phyloP scores from a whole-genome alignment of 2,888 invertebrate genomes.

The Campoplex capitator region DNA sequence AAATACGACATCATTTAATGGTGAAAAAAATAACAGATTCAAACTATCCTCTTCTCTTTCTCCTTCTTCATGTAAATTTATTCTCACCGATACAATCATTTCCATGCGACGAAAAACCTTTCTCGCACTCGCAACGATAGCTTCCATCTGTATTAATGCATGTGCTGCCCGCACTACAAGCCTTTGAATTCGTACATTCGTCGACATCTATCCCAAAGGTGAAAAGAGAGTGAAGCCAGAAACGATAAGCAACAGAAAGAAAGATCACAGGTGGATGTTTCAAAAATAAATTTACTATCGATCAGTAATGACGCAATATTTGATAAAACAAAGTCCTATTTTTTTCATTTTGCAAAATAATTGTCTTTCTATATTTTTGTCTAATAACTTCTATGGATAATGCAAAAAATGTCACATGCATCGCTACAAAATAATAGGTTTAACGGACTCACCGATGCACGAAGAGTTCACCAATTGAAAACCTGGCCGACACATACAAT shows the following conservation, averaged over 20 bases:
- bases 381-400: background rate
- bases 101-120: constrained; percentile 75
- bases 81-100: constrained; percentile 79
- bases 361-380: constrained; percentile 5
- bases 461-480: constrained; percentile 74
- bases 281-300: constrained; percentile 40
- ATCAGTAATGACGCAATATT: constrained; percentile 31
- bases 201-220: constrained; percentile 78
- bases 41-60: background rate
- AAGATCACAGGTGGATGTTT: background rate
- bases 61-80: constrained; percentile 5
- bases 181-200: constrained; percentile 77
- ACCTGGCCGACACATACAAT: constrained; percentile 81
- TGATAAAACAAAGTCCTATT: constrained; percentile 19
- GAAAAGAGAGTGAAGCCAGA: background rate
- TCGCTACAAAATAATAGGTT: background rate
- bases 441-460: constrained; percentile 75
- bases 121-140: constrained; percentile 80
- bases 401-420: background rate
- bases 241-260: background rate
- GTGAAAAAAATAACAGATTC: constrained; percentile 11
- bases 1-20: constrained; percentile 31
- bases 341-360: constrained; percentile 33
- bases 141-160: constrained; percentile 82
- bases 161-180: constrained; percentile 75